Base-by-base conservation (phyloP, 2,797 vertebrate species). In the Glossophaga mutica region DNA sequence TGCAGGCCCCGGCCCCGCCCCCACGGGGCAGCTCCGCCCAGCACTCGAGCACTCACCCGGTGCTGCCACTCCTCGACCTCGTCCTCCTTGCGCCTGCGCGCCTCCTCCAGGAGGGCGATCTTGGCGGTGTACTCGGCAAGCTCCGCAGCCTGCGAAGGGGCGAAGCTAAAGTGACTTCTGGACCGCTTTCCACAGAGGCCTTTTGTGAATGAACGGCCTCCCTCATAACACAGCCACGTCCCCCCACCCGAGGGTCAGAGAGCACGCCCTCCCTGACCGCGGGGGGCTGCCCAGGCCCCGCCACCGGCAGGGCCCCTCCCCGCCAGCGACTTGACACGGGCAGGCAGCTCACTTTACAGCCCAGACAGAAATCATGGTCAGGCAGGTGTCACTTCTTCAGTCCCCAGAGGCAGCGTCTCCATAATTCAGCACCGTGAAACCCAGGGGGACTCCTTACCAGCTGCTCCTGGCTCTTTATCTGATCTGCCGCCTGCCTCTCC, bases 381-480 rank as follows among this genome's bases (percentile, higher is more conserved):
- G 78, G 86, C 97, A 77, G 95, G 83, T 93, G 96, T 91, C 67
- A 24, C 78, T 68, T 46, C 57, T 71, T 34, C 34, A 3, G 4
- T 44, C 32, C 91, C 84, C 67, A 22, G 89, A 37, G 90, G 46
- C 77, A 37, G 46, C 67, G 86, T 65, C 88, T 96, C 92, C 39
- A 91, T 96, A 93, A 97, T 90, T 94, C 81, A 95, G 95, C 91
- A 85, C 9, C 55, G 4, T 26, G 93, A 55, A 78, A 65, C 90
- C 14, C 82, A 15, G 59, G 2, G 82, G 73, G 24, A 6, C 92
- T 95, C 99, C 98, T 98, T 18, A 99, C 99, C 99, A 99, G 98
- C 97, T 99, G 99, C 94, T 99, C 99, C 97, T 99, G 99, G 98
- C 98, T 99, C 98, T 99, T 99, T 92, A 98, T 99, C 98, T 99